phyloP scores from a whole-genome alignment of 2,113 vertebrate species.

The Siniperca knerii region DNA sequence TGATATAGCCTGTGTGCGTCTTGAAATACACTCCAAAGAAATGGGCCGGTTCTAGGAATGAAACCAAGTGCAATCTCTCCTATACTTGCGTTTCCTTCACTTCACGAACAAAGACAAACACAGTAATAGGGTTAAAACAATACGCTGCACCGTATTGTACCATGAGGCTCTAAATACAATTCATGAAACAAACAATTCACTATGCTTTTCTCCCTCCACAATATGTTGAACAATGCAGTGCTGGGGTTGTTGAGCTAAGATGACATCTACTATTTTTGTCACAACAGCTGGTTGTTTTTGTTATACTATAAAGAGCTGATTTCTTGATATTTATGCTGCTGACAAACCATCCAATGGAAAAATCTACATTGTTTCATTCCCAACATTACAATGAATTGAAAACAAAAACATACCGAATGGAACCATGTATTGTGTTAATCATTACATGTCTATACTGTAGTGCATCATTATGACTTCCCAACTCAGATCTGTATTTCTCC shows the following conservation, averaged over 20 bases:
- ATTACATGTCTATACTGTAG: background rate
- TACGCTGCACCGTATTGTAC: background rate
- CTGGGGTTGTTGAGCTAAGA: background rate
- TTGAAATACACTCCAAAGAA: conserved; percentile 38
- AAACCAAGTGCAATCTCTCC: background rate
- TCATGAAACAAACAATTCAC: background rate
- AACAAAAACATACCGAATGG: background rate
- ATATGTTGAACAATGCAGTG: conserved; percentile 24
- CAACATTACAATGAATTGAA: background rate
- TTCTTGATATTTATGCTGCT: conserved; percentile 14
- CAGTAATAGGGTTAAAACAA: background rate
- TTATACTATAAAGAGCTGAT: conserved; percentile 9
- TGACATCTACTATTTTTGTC: conserved; percentile 6
- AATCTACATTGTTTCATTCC: conserved; percentile 5
- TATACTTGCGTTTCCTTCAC: background rate
- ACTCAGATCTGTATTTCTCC: background rate
- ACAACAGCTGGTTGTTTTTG: background rate
- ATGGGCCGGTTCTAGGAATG: conserved; percentile 9
- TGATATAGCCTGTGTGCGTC: background rate
- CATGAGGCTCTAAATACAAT: background rate
- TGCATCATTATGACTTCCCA: background rate
- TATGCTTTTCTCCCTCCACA: background rate
- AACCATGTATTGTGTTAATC: background rate
- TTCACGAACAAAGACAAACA: background rate
- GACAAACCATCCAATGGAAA: conserved; percentile 11